phyloP scores from a whole-genome alignment of 2,888 invertebrate species.

The Hemithea aestivaria region DNA sequence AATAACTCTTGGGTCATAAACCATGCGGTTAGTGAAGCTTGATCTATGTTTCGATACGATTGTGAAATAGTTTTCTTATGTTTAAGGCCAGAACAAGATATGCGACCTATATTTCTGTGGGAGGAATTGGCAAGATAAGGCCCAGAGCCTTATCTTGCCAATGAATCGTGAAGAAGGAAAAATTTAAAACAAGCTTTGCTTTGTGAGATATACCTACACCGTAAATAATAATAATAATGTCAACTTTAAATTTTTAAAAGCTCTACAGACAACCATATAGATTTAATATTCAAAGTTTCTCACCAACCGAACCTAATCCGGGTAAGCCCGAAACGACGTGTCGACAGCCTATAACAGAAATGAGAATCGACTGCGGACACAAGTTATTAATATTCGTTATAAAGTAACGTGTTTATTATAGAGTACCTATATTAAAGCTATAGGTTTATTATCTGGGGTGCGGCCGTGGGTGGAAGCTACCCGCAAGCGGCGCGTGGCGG shows the following conservation, averaged over 20 bases:
- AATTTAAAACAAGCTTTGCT: too few species aligned
- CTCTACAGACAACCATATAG: too few species aligned
- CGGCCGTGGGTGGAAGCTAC: conserved; percentile 42
- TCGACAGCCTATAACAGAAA: conserved; percentile 55
- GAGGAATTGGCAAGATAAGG: too few species aligned
- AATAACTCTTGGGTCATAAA: conserved; percentile 43
- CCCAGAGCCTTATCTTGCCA: too few species aligned
- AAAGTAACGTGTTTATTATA: conserved; percentile 69
- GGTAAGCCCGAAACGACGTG: conserved; percentile 44
- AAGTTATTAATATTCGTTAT: conserved; percentile 70
- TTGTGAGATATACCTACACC: too few species aligned
- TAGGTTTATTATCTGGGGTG: conserved; percentile 46
- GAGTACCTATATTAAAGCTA: conserved; percentile 34
- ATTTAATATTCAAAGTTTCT: conserved; percentile 24
- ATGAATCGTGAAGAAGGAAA: too few species aligned
- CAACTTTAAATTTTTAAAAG: too few species aligned
- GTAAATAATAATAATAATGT: too few species aligned
- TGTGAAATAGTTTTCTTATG: conserved; percentile 6
- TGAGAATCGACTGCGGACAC: conserved; percentile 56
- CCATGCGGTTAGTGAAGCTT: conserved; percentile 26
- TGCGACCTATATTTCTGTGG: too few species aligned
- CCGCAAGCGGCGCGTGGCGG: conserved; percentile 70
- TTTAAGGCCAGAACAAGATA: too few species aligned
- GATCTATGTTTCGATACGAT: conserved; percentile 20
- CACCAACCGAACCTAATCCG: conserved; percentile 35